Evolutionary conservation across 1,140 invertebrate genomes (phyloP).

Genomic region (Pseudomyrmex cubaensis): DNA sequence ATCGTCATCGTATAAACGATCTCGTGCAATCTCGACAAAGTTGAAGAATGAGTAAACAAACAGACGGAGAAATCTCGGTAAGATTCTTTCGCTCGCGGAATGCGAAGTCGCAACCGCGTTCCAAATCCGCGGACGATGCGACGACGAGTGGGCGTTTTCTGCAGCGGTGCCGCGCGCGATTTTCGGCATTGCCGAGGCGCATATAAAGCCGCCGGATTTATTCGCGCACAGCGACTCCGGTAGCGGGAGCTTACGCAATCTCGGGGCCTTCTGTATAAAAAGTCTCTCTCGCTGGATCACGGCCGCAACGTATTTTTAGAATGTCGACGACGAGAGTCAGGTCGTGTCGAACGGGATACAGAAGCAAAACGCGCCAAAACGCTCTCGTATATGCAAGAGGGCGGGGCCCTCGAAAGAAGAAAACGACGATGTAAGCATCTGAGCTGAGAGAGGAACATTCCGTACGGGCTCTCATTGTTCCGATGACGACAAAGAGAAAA

Average conservation of each 20-base stretch:
- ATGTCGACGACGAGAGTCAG: conserved; percentile 54
- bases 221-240: conserved; percentile 41
- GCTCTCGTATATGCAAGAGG: conserved; percentile 2
- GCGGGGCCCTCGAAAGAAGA: conserved; percentile 19
- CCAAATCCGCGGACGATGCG: neutral
- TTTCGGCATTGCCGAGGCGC: conserved; percentile 10
- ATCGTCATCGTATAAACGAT: too few species aligned
- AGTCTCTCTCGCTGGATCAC: conserved; percentile 74
- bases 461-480: conserved; percentile 12
- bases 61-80: neutral
- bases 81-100: neutral
- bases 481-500: neutral
- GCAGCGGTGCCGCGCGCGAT: neutral
- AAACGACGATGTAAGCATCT: neutral
- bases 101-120: neutral
- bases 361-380: conserved; percentile 13
- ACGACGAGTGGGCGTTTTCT: neutral
- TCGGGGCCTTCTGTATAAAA: conserved; percentile 71
- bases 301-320: conserved; percentile 80
- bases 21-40: neutral
- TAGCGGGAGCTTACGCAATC: conserved; percentile 75
- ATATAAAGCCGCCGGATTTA: conserved; percentile 62
- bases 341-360: neutral
- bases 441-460: conserved; percentile 1
- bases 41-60: neutral